Base-by-base conservation (phyloP, 2,797 vertebrate genomes). In the Mus spretus region DNA sequence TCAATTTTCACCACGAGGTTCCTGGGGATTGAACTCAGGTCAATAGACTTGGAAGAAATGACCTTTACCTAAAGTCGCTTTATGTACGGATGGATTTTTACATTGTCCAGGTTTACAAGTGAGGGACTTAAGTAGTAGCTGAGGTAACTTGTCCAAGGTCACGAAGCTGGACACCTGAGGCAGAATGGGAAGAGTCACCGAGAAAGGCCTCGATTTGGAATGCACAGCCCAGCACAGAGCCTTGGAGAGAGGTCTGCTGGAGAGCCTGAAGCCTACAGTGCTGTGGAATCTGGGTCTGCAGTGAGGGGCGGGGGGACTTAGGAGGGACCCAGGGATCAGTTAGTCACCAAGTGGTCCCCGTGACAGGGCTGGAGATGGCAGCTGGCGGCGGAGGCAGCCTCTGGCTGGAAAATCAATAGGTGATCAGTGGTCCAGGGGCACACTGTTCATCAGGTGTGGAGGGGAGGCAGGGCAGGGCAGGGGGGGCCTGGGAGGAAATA, bases 381-480 rank as follows among this genome's bases (percentile, higher is more conserved):
- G 98, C 98, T 98, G 98, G 97, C 95, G 74, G 97, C 65, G 85
- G 98, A 98, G 94, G 98, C 98, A 97, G 98, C 96, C 98, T 98
- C 99, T 98, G 98, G 96, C 97, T 98, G 98, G 99, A 99, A 99
- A 99, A 99, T 99, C 99, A 98, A 99, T 99, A 99, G 96, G 98
- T 99, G 99, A 99, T 99, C 99, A 99, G 99, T 98, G 98, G 99
- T 99, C 99, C 98, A 99, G 99, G 99, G 99, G 99, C 98, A 98
- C 96, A 98, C 99, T 99, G 99, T 99, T 99, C 99, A 99, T 99
- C 99, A 99, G 99, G 99, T 99, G 99, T 99, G 98, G 85, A 15
- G 22, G 94, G 99, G 98, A 99, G 99, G 99, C 99, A 99, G 99
- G 99, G 99, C 98, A 98, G 99, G 97, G 97, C 99, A 98, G 98